phyloP scores from a whole-genome alignment of 2,888 invertebrate genomes.

The Apodemia zela region DNA sequence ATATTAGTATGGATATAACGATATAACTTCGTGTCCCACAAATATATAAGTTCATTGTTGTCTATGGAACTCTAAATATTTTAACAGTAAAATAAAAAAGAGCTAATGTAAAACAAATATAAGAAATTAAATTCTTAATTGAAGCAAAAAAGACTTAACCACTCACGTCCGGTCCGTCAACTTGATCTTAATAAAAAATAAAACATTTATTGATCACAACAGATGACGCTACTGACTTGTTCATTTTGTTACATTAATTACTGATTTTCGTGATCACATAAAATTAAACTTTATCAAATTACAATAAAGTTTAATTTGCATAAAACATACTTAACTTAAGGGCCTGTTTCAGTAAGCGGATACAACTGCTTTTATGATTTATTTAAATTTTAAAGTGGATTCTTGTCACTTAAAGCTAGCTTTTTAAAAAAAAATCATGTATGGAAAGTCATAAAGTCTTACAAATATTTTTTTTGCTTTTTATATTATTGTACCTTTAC shows the following conservation, averaged over 20 bases:
- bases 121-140: constrained; percentile 20
- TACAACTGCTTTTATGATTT: too few relatives aligned
- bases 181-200: constrained; percentile 35
- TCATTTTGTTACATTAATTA: constrained; percentile 3
- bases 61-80: too few relatives aligned
- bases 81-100: too few relatives aligned
- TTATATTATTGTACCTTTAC: too few relatives aligned
- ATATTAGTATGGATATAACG: too few relatives aligned
- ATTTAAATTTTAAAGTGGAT: too few relatives aligned
- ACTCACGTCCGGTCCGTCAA: constrained; percentile 21
- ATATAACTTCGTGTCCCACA: too few relatives aligned
- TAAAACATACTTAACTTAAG: constrained; percentile 3
- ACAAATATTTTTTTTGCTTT: too few relatives aligned
- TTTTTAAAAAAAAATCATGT: too few relatives aligned
- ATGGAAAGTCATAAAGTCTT: too few relatives aligned
- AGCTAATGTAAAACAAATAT: constrained; percentile 25
- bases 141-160: constrained; percentile 1
- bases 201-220: constrained; percentile 51
- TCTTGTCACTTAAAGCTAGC: too few relatives aligned
- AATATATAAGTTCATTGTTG: too few relatives aligned
- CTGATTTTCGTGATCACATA: not conserved
- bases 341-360: not conserved
- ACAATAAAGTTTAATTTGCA: constrained; percentile 7
- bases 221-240: constrained; percentile 45
- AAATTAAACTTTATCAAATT: not conserved